Conservation (phyloP, 1,140 invertebrate species). For the Adoxophyes honmai region DNA sequence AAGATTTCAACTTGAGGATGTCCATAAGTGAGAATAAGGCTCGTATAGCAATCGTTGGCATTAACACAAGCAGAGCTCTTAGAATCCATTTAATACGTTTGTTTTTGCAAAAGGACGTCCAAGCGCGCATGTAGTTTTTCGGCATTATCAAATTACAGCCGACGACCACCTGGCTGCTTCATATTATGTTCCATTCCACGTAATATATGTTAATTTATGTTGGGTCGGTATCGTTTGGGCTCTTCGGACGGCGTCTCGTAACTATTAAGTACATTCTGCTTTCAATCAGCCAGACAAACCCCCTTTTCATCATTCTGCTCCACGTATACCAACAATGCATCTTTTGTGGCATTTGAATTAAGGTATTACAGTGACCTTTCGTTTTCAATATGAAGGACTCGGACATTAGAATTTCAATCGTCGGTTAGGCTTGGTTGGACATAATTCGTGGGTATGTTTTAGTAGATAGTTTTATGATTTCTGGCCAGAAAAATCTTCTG, state of each 20-base stretch:
- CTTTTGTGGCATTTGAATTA: not conserved
- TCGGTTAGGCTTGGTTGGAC: no score
- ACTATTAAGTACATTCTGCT: slow-evolving; percentile 3
- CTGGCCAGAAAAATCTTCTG: no score
- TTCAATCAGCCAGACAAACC: slow-evolving; percentile 21
- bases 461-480: no score
- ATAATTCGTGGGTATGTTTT: no score
- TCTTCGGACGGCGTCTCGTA: not conserved
- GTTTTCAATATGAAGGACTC: not conserved
- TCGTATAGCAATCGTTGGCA: no score
- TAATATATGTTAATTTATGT: slow-evolving; percentile 37
- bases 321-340: not conserved
- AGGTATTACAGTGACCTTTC: not conserved
- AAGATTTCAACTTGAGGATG: no score
- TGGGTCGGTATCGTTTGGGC: slow-evolving; percentile 22
- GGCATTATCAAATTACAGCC: slow-evolving; percentile 50
- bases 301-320: slow-evolving; percentile 21
- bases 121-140: slow-evolving; percentile 44
- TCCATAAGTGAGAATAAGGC: no score
- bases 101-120: slow-evolving; percentile 34
- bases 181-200: slow-evolving; percentile 14
- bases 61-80: no score
- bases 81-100: slow-evolving; percentile 2
- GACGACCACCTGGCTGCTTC: slow-evolving; percentile 31
- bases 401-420: no score